A percentile compares a stretch with the other conserved stretches of the same genome.
Evolutionary conservation across 2,797 vertebrate species (phyloP).

Genomic region (Ambastaia sidthimunki): DNA sequence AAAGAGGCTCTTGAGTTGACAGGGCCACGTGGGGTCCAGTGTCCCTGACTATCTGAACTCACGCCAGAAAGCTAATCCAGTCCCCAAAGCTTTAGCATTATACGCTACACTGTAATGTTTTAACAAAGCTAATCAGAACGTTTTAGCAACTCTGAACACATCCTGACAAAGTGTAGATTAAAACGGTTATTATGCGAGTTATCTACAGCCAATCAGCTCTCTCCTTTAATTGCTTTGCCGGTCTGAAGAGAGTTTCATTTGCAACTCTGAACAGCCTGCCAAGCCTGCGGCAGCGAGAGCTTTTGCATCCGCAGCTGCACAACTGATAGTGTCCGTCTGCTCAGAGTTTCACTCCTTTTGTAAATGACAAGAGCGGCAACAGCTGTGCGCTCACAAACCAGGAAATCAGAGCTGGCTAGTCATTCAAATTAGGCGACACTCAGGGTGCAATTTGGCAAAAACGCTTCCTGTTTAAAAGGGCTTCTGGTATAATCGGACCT

Average conservation of each 20-base stretch:
- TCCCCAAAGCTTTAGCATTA: background rate
- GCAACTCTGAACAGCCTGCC: conserved; percentile 23
- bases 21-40: conserved; percentile 8
- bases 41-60: conserved; percentile 5
- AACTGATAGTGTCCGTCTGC: conserved; percentile 30
- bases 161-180: conserved; percentile 26
- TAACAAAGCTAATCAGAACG: conserved; percentile 27
- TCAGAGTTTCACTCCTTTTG: conserved; percentile 39
- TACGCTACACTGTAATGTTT: conserved; percentile 3
- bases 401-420: conserved; percentile 14
- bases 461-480: background rate
- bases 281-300: background rate
- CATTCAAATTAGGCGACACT: background rate
- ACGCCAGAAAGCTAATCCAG: background rate
- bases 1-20: conserved; percentile 20
- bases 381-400: conserved; percentile 46
- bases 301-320: conserved; percentile 52
- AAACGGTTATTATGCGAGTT: background rate
- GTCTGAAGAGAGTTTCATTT: conserved; percentile 33
- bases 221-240: conserved; percentile 13
- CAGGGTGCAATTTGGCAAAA: conserved; percentile 21
- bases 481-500: background rate
- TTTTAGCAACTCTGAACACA: conserved; percentile 1
- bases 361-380: conserved; percentile 43
- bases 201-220: conserved; percentile 17